These are phyloP conservation scores for Drosophila peninsularis DNA, from an alignment of 2,888 invertebrate species.

Conservation along the genomic window DNA sequence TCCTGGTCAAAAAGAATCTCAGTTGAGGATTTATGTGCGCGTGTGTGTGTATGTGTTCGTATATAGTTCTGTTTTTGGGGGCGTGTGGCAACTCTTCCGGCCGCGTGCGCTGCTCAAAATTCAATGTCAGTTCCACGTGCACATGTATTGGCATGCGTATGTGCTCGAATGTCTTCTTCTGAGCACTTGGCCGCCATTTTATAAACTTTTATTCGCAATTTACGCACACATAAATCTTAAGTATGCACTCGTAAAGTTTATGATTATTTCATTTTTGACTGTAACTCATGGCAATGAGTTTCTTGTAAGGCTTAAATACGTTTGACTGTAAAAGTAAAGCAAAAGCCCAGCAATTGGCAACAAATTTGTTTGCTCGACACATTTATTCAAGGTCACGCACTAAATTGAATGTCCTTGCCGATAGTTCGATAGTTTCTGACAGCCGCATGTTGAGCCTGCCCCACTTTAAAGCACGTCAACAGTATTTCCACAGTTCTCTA, in stretches of 20 bases:
- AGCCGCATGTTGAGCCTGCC: not conserved
- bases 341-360: not conserved
- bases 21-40: slow-evolving; percentile 37
- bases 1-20: slow-evolving; percentile 46
- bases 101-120: slow-evolving; percentile 70
- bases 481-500: not conserved
- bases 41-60: slow-evolving; percentile 6
- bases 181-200: slow-evolving; percentile 67
- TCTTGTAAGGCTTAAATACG: not conserved
- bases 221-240: slow-evolving; percentile 27
- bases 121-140: slow-evolving; percentile 75
- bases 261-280: slow-evolving; percentile 26
- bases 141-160: slow-evolving; percentile 12
- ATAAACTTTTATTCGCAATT: slow-evolving; percentile 20
- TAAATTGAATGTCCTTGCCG: slow-evolving; percentile 5
- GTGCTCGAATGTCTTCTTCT: slow-evolving; percentile 37
- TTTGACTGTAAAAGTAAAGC: not conserved
- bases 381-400: slow-evolving; percentile 12
- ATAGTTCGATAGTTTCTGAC: not conserved
- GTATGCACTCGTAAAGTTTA: slow-evolving; percentile 48
- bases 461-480: not conserved
- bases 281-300: slow-evolving; percentile 21
- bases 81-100: slow-evolving; percentile 54
- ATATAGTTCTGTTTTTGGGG: slow-evolving; percentile 22
- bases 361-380: not conserved